phyloP scores from a whole-genome alignment of 2,113 vertebrate species.

The Elephas maximus region DNA sequence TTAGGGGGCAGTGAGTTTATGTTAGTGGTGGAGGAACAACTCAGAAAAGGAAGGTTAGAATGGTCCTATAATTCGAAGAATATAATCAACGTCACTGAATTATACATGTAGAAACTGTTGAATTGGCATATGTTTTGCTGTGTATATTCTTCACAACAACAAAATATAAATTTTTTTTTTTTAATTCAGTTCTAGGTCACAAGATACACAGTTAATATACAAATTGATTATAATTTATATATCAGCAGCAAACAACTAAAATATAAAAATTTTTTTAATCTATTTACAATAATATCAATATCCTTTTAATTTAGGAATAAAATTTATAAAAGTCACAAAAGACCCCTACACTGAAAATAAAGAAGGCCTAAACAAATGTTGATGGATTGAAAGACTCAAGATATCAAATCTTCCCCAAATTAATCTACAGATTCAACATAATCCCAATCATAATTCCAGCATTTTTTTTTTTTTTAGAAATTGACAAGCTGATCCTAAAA shows the following conservation, averaged over 20 bases:
- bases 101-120: too few relatives aligned
- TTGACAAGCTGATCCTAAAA: neutral
- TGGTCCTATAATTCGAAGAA: too few relatives aligned
- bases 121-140: too few relatives aligned
- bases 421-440: neutral
- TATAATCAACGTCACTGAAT: too few relatives aligned
- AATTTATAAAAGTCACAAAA: neutral
- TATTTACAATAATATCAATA: neutral
- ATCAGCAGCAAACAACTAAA: neutral
- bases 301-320: neutral
- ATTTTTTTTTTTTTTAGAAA: neutral
- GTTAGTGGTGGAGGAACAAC: too few relatives aligned
- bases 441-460: neutral
- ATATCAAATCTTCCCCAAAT: neutral
- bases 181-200: neutral
- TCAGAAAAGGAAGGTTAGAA: too few relatives aligned
- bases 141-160: too few relatives aligned
- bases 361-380: neutral
- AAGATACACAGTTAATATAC: neutral
- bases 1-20: too few relatives aligned
- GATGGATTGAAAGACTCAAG: neutral
- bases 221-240: neutral
- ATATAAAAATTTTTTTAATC: neutral
- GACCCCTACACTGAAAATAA: neutral
- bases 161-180: too few relatives aligned